Base-by-base conservation (phyloP, 2,797 vertebrate genomes). In the Momotus momota region DNA sequence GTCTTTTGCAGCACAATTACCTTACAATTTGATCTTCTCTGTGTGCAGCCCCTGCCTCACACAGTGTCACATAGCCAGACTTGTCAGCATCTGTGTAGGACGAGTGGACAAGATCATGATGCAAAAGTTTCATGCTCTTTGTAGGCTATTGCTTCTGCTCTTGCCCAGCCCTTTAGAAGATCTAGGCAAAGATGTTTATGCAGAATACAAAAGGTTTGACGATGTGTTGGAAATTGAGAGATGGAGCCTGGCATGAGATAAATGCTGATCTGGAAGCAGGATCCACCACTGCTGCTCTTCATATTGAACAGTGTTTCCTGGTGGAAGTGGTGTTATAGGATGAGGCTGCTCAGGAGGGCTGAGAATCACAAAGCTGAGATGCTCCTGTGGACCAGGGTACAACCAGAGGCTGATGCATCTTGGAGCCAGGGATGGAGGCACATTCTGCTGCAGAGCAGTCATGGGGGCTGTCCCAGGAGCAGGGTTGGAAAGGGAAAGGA, bases 141-240 rank as follows among this genome's bases (percentile, higher is more conserved):
- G 75, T 78, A 95, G 55, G 25, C 73, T 57, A 40, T 38, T 64
- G 40, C 46, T 94, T 96, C 81, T 86, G 77, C 83, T 86, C 69
- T 61, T 87, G 60, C 71, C 58, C 1, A 2, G 31, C 49, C 52
- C 64, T 66, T 81, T 26, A 33, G 81, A 78, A 83, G 69, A 25
- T 65, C 58, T 60, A 51, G 27, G 85, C 43, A 70, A 86, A 96
- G 73, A 81, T 90, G 72, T 95, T 94, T 93, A 75, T 52, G 40
- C 41, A 86, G 87, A 91, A 67, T 15, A 88, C 90, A 88, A 94
- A 90, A 75, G 91, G 58, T 49, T 70, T 62, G 41, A 90, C 88
- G 89, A 92, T 87, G 66, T 48, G 52, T 38, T 78, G 83, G 74
- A 83, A 69, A 58, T 27, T 5, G 40, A 38, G 62, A 74, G 85